A percentile compares a stretch with the other conserved stretches of the same genome.
These are phyloP conservation scores for Amphiprion clarkii DNA, from an alignment of 2,797 vertebrate species.

Conservation along the genomic window DNA sequence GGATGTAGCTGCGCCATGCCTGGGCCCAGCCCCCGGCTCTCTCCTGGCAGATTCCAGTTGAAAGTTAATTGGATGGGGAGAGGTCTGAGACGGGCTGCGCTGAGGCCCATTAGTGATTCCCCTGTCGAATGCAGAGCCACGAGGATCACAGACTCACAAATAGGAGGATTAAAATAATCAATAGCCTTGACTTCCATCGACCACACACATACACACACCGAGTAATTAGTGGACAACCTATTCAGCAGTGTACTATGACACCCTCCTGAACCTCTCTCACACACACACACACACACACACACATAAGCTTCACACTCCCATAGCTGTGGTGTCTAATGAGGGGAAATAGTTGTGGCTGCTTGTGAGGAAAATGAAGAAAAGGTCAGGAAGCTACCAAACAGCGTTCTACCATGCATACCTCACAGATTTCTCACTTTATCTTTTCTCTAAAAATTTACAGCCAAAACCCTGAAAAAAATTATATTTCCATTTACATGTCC, in stretches of 20 bases:
- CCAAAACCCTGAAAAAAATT: not conserved
- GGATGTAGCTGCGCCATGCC: slow-evolving; percentile 60
- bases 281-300: too few species aligned
- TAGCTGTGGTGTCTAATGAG: slow-evolving; percentile 79
- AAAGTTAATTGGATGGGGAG: slow-evolving; percentile 89
- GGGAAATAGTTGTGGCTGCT: slow-evolving; percentile 83
- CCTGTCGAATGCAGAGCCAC: slow-evolving; percentile 87
- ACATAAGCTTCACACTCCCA: slow-evolving; percentile 65
- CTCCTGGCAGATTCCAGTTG: slow-evolving; percentile 85
- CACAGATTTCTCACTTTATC: slow-evolving; percentile 47
- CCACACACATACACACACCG: slow-evolving; percentile 74
- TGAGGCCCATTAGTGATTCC: slow-evolving; percentile 89
- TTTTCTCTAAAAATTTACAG: slow-evolving; percentile 31
- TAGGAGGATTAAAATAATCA: slow-evolving; percentile 92
- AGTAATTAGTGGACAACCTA: slow-evolving; percentile 87
- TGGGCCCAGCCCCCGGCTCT: slow-evolving; percentile 67
- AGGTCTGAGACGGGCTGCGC: slow-evolving; percentile 86
- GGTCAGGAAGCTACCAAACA: slow-evolving; percentile 81
- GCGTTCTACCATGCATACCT: slow-evolving; percentile 51
- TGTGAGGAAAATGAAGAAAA: slow-evolving; percentile 82
- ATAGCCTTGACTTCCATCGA: slow-evolving; percentile 88
- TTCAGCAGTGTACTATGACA: slow-evolving; percentile 85
- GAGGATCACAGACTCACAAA: slow-evolving; percentile 92
- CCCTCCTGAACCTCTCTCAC: slow-evolving; percentile 73
- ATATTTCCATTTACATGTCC: not conserved